These are phyloP conservation scores for Anodontia alba DNA, from an alignment of 2,888 invertebrate genomes.

Conservation along the genomic window DNA sequence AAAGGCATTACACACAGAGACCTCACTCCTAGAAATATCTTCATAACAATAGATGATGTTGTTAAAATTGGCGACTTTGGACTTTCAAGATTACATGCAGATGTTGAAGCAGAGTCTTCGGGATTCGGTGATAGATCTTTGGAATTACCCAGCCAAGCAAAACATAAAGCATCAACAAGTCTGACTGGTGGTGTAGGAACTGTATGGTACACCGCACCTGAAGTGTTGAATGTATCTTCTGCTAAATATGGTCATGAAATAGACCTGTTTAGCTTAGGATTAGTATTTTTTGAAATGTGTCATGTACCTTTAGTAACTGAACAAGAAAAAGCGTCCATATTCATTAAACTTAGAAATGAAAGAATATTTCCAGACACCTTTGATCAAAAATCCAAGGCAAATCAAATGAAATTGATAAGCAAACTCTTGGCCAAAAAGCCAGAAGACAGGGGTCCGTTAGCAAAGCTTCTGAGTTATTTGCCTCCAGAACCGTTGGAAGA, in stretches of 20 bases:
- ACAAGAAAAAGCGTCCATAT: neutral
- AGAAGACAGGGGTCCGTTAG: neutral
- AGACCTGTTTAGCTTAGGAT: neutral
- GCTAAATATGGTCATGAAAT: conserved; percentile 5
- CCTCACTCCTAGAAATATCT: conserved; percentile 1
- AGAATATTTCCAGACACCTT: neutral
- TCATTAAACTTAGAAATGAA: neutral
- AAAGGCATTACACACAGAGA: neutral
- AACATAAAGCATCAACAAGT: too few relatives aligned
- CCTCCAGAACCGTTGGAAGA: neutral
- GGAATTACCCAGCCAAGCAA: neutral
- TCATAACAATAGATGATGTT: neutral
- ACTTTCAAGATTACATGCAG: neutral
- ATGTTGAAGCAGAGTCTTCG: neutral
- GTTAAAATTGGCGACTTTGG: conserved; percentile 14
- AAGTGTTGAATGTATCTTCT: neutral
- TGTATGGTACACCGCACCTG: neutral
- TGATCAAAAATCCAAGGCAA: neutral
- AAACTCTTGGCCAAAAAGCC: neutral
- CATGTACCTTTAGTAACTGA: neutral
- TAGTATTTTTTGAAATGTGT: neutral
- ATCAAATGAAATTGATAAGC: neutral
- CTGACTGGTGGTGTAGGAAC: neutral
- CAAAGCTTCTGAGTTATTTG: neutral
- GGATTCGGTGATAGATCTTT: too few relatives aligned